Evolutionary conservation across 2,113 vertebrate species (phyloP).

Genomic region (Crotalus viridis): DNA sequence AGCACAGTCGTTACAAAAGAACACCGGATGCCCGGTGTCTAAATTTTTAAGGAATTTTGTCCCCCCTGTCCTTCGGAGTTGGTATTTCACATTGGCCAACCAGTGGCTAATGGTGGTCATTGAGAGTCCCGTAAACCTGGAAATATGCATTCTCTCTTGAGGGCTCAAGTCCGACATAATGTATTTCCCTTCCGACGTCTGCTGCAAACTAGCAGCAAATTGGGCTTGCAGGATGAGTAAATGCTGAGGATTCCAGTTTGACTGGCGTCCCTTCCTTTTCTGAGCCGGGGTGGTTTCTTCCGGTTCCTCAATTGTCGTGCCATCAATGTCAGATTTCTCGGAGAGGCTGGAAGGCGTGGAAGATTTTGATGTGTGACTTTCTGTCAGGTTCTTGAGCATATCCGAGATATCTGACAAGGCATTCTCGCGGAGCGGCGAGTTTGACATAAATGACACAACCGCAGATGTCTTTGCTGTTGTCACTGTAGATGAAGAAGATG

Average conservation of each 20-base stretch:
- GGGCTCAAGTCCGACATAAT: slow-evolving; percentile 98
- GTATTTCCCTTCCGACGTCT: slow-evolving; percentile 94
- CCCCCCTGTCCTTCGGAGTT: slow-evolving; percentile 96
- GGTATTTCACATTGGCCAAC: slow-evolving; percentile 99
- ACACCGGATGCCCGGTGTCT: slow-evolving; percentile 97
- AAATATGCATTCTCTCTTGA: slow-evolving; percentile 98
- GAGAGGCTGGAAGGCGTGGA: slow-evolving; percentile 96
- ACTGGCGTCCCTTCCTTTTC: slow-evolving; percentile 98
- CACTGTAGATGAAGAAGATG: slow-evolving; percentile 87
- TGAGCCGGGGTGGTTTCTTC: slow-evolving; percentile 94
- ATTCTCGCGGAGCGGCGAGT: slow-evolving; percentile 94
- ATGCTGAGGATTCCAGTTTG: slow-evolving; percentile 99
- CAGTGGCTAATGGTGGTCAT: slow-evolving; percentile 99
- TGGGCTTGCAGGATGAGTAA: slow-evolving; percentile 97
- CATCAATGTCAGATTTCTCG: slow-evolving; percentile 92
- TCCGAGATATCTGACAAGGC: slow-evolving; percentile 98
- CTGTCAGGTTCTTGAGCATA: slow-evolving; percentile 98
- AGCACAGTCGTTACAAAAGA: slow-evolving; percentile 98
- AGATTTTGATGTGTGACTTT: slow-evolving; percentile 94
- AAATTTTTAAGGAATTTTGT: slow-evolving; percentile 99
- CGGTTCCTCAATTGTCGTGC: slow-evolving; percentile 87
- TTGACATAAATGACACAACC: slow-evolving; percentile 95
- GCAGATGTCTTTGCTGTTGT: slow-evolving; percentile 94
- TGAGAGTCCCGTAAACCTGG: slow-evolving; percentile 95
- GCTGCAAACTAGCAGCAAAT: slow-evolving; percentile 95